Evolutionary conservation across 2,113 vertebrate species (phyloP), one percentile per base, ranked within the genome.

Genomic region (Tamias sibiricus): DNA sequence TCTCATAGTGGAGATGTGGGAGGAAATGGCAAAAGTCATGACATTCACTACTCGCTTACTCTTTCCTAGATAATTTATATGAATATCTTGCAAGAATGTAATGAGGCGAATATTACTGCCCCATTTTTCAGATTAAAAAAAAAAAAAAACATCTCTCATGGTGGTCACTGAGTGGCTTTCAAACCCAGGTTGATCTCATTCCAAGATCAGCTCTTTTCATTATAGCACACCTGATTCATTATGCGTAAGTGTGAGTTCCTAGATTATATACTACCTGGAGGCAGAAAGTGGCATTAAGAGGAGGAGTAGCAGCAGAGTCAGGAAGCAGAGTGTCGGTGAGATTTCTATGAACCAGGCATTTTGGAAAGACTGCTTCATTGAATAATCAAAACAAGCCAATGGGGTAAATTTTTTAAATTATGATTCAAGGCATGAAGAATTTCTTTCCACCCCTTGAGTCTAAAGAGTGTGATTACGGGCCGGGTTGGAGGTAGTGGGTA

Each of bases 111-210:
- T 4, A 85, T 37, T 77, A 66, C 28, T 79, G 62, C 28, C 57
- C 68, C 71, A 75, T 72, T 91, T 91, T 84, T 44, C 11, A 87
- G 85, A 79, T 32, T 35, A 16, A 95, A 92, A 28, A 85, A 54
- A 19, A 87, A 84, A 13, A 13, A 49, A 49, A 49, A n/a, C n/a
- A n/a, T 2, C 35, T 17, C 22, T 84, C 1, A 1, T 8, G 4
- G 28, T 91, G 12, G 17, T 71, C 26, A 54, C 19, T 40, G 84
- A 64, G 26, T 47, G 30, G 7, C 69, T 87, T 87, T 93, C 77
- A 82, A 88, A 95, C 4, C 2, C n/a, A 64, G 44, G 35, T 7
- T 79, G 44, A 75, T 80, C 28, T 40, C 66, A 69, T 82, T 76
- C 32, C 24, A 84, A 49, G 16, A 82, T 54, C 35, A 76, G 30